Percentiles rank a stretch among this genome's conserved stretches.
Conservation (phyloP, 2,888 invertebrate genomes). For the Drosophila subquinaria region DNA sequence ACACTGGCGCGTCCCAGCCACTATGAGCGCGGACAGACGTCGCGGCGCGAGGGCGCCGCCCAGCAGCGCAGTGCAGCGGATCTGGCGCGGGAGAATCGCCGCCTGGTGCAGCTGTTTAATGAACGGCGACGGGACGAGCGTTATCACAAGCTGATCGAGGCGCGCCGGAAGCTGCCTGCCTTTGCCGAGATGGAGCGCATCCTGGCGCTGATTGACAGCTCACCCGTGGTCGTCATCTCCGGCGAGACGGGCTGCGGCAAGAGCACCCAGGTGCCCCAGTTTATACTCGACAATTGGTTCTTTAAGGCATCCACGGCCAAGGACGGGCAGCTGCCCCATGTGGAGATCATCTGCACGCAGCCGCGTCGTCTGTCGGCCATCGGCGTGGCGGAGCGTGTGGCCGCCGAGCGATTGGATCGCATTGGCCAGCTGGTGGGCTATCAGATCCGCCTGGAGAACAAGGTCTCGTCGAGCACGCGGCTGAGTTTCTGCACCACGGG, state of each 20-base stretch:
- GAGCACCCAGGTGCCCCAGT: constrained; percentile 97
- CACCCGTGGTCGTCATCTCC: constrained; percentile 88
- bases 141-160: constrained; percentile 89
- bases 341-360: constrained; percentile 96
- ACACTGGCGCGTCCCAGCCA: constrained; percentile 87
- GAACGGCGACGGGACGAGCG: constrained; percentile 88
- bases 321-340: constrained; percentile 87
- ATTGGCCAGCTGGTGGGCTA: constrained; percentile 87
- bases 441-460: constrained; percentile 92
- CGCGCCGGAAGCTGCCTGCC: constrained; percentile 89
- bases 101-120: constrained; percentile 88
- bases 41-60: constrained; percentile 86
- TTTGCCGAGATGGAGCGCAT: constrained; percentile 90
- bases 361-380: constrained; percentile 96
- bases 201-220: constrained; percentile 88
- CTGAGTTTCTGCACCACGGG: constrained; percentile 97
- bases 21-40: constrained; percentile 88
- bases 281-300: constrained; percentile 95
- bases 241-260: constrained; percentile 95
- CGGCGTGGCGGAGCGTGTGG: constrained; percentile 96
- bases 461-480: constrained; percentile 91
- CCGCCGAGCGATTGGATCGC: constrained; percentile 93
- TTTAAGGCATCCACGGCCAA: constrained; percentile 82
- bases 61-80: constrained; percentile 86
- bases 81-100: constrained; percentile 88